These are phyloP conservation scores for Salpingus planirostris DNA, from an alignment of 2,888 invertebrate genomes.

Conservation along the genomic window DNA sequence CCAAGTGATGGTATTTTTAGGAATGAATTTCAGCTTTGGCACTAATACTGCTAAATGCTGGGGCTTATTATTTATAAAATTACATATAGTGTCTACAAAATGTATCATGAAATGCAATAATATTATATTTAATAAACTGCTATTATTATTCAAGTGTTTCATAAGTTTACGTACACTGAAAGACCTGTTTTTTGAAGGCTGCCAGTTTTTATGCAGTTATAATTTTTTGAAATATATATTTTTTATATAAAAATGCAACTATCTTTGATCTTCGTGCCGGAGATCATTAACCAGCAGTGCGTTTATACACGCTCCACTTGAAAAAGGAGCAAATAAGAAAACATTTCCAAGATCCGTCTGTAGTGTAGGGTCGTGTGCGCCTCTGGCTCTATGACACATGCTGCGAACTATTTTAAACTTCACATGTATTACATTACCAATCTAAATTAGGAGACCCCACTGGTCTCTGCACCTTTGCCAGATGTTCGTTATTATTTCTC, in stretches of 20 bases:
- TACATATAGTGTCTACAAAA: conserved; percentile 16
- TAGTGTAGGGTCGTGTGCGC: conserved; percentile 46
- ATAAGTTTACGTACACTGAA: too few species aligned
- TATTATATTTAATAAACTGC: conserved; percentile 38
- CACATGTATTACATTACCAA: conserved; percentile 49
- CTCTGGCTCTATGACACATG: conserved; percentile 42
- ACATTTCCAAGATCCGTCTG: too few species aligned
- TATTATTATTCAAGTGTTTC: too few species aligned
- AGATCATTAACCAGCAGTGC: too few species aligned
- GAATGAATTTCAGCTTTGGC: conserved; percentile 38
- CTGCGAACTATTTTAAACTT: conserved; percentile 48
- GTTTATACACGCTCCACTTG: too few species aligned
- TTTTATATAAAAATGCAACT: too few species aligned
- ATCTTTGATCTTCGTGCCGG: too few species aligned
- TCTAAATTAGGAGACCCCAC: conserved; percentile 46
- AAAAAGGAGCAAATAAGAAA: conserved; percentile 15
- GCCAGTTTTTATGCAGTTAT: too few species aligned
- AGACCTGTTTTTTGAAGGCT: too few species aligned
- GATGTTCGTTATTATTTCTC: conserved; percentile 14
- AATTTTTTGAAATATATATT: too few species aligned
- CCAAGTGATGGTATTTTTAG: conserved; percentile 40
- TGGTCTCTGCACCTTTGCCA: conserved; percentile 27
- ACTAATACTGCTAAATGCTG: conserved; percentile 35
- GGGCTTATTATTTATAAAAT: conserved; percentile 27
- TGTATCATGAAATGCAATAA: conserved; percentile 33